Evolutionary conservation across 2,888 invertebrate genomes (phyloP), one percentile per base, ranked within the genome.

Genomic region (Abrostola triplasia): DNA sequence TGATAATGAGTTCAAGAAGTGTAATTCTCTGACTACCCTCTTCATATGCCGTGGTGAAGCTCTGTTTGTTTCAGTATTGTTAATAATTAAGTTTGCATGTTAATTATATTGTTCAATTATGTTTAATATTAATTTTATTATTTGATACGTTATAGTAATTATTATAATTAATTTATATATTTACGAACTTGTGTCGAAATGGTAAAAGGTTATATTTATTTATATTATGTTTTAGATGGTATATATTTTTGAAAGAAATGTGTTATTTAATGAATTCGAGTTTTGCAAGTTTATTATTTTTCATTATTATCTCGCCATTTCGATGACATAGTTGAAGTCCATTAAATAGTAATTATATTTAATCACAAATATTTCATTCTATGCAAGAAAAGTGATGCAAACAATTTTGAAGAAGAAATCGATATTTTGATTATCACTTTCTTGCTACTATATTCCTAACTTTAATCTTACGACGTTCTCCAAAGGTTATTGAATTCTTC

Each of bases 341-440:
- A 4, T 13, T 47, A 24, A 24, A 47, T 36, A 5, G 0, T 35
- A 36, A 9, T 10, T 9, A 7, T 10, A 40, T 40, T 40, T 0
- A 11, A n/a, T 36, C 6, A 35, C 37, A 36, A 50, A 53, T 59
- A 59, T 69, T 53, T 64, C 47, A 37, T 54, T 59, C 51, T 67
- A 51, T 36, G 78, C 81, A 88, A 88, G 88, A 67, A 74, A 83
- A 84, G 79, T 78, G 88, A 88, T 90, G 81, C 88, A 84, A 88
- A 86, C 84, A 86, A 82, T 90, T 90, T 90, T 88, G 81, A 70
- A 54, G 56, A 62, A 59, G 65, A 89, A 90, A 90, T 85, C 81
- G 88, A 85, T 73, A 71, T 70, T 88, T 90, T 89, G 84, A 51
- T 85, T 70, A 84, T 90, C 88, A 82, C 84, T 84, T 77, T 82